These are phyloP conservation scores for Platyscapa corneri DNA, from an alignment of 1,140 invertebrate species.

Conservation along the genomic window DNA sequence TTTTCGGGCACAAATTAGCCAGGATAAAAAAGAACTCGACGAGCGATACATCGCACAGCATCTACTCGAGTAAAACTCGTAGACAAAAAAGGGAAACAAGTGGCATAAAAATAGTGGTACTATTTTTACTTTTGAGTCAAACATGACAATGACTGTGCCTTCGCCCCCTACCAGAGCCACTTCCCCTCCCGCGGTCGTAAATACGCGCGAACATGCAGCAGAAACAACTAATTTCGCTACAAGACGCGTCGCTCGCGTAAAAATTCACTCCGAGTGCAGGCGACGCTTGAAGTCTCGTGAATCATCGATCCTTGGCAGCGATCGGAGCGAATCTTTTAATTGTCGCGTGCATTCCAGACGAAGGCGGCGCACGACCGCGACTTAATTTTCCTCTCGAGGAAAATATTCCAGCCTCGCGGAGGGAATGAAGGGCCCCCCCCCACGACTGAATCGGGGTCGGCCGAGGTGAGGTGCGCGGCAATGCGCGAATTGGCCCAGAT, in stretches of 20 bases:
- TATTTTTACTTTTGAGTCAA: background rate
- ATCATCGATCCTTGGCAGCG: background rate
- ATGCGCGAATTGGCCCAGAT: slow-evolving; percentile 40
- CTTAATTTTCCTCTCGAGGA: background rate
- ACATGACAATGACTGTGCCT: background rate
- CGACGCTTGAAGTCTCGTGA: background rate
- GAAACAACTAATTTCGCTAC: background rate
- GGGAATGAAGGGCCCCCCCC: no score
- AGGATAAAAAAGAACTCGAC: no score
- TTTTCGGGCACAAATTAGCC: no score
- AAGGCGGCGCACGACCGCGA: background rate
- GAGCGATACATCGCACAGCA: no score
- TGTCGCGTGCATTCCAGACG: background rate
- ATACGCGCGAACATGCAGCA: background rate
- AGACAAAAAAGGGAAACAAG: background rate
- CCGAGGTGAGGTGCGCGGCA: no score
- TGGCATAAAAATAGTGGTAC: background rate
- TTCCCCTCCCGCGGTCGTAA: background rate
- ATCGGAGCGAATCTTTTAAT: slow-evolving; percentile 7
- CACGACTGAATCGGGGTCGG: no score
- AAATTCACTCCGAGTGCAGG: background rate
- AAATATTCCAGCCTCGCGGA: background rate
- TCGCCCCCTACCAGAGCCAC: background rate
- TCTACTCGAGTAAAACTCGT: background rate
- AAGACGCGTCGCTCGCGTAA: background rate